Evolutionary conservation across 2,888 invertebrate species (phyloP).

Genomic region (Sturmia bella): DNA sequence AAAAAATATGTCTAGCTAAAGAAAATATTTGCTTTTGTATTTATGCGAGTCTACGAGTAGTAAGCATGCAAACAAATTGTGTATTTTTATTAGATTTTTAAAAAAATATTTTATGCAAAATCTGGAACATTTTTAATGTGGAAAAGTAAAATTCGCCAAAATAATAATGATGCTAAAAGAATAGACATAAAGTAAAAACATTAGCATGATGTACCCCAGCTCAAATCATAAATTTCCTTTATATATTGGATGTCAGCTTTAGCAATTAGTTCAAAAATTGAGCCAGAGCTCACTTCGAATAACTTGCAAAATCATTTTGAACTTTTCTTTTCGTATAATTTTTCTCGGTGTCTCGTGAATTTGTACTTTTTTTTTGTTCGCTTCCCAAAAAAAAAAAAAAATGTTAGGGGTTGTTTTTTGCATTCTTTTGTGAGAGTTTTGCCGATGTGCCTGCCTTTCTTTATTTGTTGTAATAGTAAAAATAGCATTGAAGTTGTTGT

Average conservation of each 20-base stretch:
- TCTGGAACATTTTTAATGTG: slow-evolving; percentile 1
- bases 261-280: too few species aligned
- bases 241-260: too few species aligned
- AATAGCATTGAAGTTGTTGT: background rate
- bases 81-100: slow-evolving; percentile 15
- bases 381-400: slow-evolving; percentile 1
- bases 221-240: too few species aligned
- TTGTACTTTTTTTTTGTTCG: too few species aligned
- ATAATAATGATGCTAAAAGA: slow-evolving; percentile 4
- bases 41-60: too few species aligned
- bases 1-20: slow-evolving; percentile 3
- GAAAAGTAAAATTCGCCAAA: slow-evolving; percentile 16
- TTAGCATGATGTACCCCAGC: too few species aligned
- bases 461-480: slow-evolving; percentile 19
- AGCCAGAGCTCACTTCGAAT: too few species aligned
- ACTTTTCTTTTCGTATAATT: too few species aligned
- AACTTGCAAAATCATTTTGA: too few species aligned
- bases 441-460: background rate
- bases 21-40: background rate
- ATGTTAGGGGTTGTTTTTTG: slow-evolving; percentile 61
- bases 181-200: too few species aligned
- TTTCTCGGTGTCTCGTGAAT: too few species aligned
- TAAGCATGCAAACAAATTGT: background rate
- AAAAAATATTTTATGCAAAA: background rate
- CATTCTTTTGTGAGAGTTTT: slow-evolving; percentile 15